Evolutionary conservation across 2,888 invertebrate genomes (phyloP), one percentile per base, ranked within the genome.

Genomic region (Hypolimnas misippus): DNA sequence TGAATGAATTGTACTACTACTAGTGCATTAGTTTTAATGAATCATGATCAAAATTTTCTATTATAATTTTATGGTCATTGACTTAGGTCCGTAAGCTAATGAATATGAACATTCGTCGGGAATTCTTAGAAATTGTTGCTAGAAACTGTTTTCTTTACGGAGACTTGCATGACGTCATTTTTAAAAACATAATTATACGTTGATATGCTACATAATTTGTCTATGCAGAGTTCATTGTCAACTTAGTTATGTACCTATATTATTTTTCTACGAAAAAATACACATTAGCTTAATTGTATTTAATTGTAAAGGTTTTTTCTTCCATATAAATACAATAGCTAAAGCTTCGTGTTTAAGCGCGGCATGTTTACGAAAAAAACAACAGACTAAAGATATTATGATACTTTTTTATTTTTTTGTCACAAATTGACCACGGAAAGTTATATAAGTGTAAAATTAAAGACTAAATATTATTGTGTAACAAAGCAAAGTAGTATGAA

Each of bases 161-260:
- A 40, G 31, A 21, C 35, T 46, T 42, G 59, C 25, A 38, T 59
- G 59, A 52, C 53, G 53, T 53, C 53, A 59, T 14, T 14, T 46
- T 46, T 58, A 50, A 25, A 29, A 50, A 40, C 25, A 38, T 57
- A 40, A 50, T 50, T 25, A 29, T 38, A 50, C 25, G 49, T 57
- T 38, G 7, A 50, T 14, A 49, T 49, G 49, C 35, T 49, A 57
- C 33, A n/a, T n/a, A n/a, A n/a, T n/a, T n/a, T n/a, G n/a, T n/a
- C n/a, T n/a, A n/a, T n/a, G n/a, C n/a, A n/a, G n/a, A n/a, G n/a
- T n/a, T n/a, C n/a, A n/a, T n/a, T n/a, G n/a, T n/a, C n/a, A n/a
- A n/a, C n/a, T n/a, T n/a, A n/a, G n/a, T n/a, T n/a, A n/a, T n/a
- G n/a, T n/a, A n/a, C n/a, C n/a, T n/a, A n/a, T n/a, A n/a, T n/a